These are phyloP conservation scores for Equus przewalskii DNA, from an alignment of 2,113 vertebrate species.

Conservation along the genomic window DNA sequence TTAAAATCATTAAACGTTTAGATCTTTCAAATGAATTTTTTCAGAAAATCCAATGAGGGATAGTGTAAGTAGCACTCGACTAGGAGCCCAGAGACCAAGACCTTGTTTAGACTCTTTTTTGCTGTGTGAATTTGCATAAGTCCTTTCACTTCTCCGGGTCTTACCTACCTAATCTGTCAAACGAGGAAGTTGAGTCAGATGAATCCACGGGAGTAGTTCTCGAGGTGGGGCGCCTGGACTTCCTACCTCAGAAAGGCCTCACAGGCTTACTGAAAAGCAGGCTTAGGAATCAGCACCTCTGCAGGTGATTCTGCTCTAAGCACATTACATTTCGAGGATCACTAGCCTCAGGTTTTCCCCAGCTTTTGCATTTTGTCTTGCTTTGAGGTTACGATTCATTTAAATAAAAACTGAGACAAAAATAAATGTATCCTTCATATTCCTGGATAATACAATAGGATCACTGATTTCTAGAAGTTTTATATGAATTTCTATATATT, in stretches of 20 bases:
- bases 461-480: slow-evolving; percentile 37
- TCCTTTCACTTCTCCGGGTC: neutral
- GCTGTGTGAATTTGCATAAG: neutral
- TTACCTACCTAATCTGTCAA: neutral
- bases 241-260: neutral
- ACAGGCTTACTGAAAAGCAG: neutral
- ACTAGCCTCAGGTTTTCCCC: neutral
- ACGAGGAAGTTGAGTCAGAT: neutral
- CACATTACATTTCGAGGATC: neutral
- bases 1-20: neutral
- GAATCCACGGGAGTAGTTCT: neutral
- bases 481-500: slow-evolving; percentile 49
- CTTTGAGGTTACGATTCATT: slow-evolving; percentile 69
- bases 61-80: neutral
- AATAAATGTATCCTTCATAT: slow-evolving; percentile 65
- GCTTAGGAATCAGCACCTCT: neutral
- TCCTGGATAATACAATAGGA: neutral
- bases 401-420: slow-evolving; percentile 66
- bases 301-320: neutral
- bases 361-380: slow-evolving; percentile 48
- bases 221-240: neutral
- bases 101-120: neutral
- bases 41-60: neutral
- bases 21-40: neutral
- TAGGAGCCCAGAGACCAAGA: neutral